Evolutionary conservation across 2,113 vertebrate species (phyloP), one percentile per base, ranked within the genome.

Genomic region (Caranx melampygus): DNA sequence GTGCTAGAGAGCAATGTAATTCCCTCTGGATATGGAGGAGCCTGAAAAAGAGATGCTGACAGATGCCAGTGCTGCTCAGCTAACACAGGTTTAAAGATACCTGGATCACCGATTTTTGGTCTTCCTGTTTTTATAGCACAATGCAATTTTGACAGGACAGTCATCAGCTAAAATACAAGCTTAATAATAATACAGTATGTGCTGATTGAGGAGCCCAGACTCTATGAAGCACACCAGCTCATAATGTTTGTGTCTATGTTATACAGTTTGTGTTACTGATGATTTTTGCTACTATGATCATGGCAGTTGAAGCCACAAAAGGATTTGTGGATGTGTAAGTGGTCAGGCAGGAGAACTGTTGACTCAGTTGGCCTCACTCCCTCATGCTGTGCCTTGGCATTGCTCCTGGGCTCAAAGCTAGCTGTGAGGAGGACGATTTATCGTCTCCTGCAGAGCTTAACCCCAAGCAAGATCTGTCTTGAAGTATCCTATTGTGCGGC

Each of bases 361-460:
- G 77, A 86, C 77, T 85, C 81, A 90, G 85, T 87, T 79, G 85
- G 79, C 77, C 70, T 83, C 47, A 10, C 51, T 59, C 76, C 54
- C 55, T 70, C 89, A 82, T 70, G 87, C 89, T 88, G 87, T 72
- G 89, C 64, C 61, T 91, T 90, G 89, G 90, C 87, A 78, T 84
- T 59, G 75, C 66, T 90, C 67, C 75, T 80, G 72, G 63, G 40
- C 78, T 72, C 72, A 57, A 77, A 83, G 71, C 81, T 82, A 44
- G 44, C 79, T 44, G 80, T 52, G 68, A 81, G 62, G 67, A 68
- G 73, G 37, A 86, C 82, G 87, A 87, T 88, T 89, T 90, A 83
- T 76, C 37, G 69, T 72, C 78, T 72, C 85, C 73, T 75, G 72
- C 82, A 59, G 86, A 79, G 68, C 14, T 34, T 34, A 47, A 66